Base-by-base conservation (phyloP, 2,113 vertebrate species). In the Pelvicachromis taeniatus region DNA sequence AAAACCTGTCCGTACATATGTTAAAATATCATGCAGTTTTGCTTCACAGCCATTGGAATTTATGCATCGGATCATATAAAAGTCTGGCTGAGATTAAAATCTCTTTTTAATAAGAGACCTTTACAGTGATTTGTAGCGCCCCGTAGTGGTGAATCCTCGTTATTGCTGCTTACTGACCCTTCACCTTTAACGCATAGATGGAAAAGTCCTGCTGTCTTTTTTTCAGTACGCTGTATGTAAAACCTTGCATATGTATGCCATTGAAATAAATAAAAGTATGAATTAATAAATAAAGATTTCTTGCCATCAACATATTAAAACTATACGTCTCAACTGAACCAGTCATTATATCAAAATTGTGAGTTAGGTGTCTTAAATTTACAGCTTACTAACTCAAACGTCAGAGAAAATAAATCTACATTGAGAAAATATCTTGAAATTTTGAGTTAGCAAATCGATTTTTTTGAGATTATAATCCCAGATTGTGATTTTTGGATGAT, bases 81-180 rank as follows among this genome's bases (percentile, higher is more conserved):
- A 38, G 35, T 5, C 33, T 38, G 1, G n/a, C 3, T 63, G 1
- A 65, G 35, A 40, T 65, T 8, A 65, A 65, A 65, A 65, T 65
- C 11, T 12, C 40, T 38, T 21, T 65, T 65, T 3, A 38, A 40
- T 7, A 5, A 40, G 19, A 65, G 4, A 1, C 35, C 0, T 23
- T 81, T 29, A 78, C 16, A 68, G 33, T 48, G 42, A 77, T 81
- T 38, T 91, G 14, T 78, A 90, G 83, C 85, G 1, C 90, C 92
- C 52, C 90, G 2, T 63, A 85, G 92, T 91, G 93, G n/a, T 78
- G n/a, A 52, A 82, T 23, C 3, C 4, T 13, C 42, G 80, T 77
- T 81, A 68, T 59, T 86, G 80, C 33, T 2, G 1, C 7, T 13
- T 63, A 4, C 5, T 21, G 9, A 35, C 9, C 59, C 11, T 40